Percentiles rank a stretch among this genome's conserved stretches.
Evolutionary conservation across 2,888 invertebrate genomes (phyloP).

Genomic region (Iphiclides podalirius): DNA sequence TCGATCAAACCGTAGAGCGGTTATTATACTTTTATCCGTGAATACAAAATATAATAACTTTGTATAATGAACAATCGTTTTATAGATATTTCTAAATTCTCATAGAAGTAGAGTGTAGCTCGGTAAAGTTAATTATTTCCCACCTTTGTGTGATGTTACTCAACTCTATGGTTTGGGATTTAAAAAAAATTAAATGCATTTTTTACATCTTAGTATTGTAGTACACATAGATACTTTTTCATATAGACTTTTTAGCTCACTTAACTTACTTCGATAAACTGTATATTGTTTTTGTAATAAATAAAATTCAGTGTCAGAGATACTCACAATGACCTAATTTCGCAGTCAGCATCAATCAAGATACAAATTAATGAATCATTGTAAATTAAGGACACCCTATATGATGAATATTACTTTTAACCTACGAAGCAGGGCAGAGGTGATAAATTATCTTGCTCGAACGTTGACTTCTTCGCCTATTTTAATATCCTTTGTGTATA

Average conservation of each 20-base stretch:
- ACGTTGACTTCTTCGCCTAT: too few species aligned
- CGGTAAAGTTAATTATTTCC: background rate
- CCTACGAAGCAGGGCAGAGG: background rate
- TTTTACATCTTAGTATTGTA: background rate
- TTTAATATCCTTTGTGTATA: too few species aligned
- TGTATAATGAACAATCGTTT: background rate
- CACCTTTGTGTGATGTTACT: background rate
- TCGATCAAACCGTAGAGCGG: too few species aligned
- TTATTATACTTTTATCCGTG: too few species aligned
- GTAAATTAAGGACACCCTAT: background rate
- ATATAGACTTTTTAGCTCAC: background rate
- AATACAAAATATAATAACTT: background rate
- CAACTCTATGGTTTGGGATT: background rate
- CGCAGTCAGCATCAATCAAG: background rate
- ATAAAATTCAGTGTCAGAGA: too few species aligned
- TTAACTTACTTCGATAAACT: background rate
- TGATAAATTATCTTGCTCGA: background rate
- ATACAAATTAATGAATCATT: background rate
- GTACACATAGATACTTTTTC: background rate
- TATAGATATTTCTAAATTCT: slow-evolving; percentile 1
- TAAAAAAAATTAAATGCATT: background rate
- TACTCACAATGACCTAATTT: too few species aligned
- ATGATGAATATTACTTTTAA: background rate
- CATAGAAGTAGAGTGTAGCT: slow-evolving; percentile 10
- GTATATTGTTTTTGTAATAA: background rate